Conservation (phyloP, 1,140 invertebrate genomes). For the Gonatopus flavifemur region DNA sequence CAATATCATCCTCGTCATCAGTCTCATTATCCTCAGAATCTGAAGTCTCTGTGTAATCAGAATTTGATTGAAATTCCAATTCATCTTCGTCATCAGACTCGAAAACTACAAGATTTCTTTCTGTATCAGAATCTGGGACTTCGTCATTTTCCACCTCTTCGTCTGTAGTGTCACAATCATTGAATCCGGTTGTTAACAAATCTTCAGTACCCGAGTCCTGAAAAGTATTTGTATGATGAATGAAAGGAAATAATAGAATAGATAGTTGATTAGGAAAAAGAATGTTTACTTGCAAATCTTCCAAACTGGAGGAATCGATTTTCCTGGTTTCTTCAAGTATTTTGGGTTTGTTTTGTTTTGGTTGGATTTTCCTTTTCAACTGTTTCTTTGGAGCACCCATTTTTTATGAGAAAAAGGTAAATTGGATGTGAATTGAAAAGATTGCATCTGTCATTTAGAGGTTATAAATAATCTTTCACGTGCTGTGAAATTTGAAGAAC, state of each 20-base stretch:
- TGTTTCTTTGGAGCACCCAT: no score
- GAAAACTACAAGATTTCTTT: constrained; percentile 48
- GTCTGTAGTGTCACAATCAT: constrained; percentile 59
- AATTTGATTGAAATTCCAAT: constrained; percentile 40
- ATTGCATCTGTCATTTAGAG: no score
- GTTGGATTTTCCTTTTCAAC: no score
- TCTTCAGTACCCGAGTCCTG: constrained; percentile 46
- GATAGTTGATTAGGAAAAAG: no score
- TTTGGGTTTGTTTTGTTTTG: no score
- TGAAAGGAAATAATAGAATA: no score
- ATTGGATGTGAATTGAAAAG: no score
- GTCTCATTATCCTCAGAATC: constrained; percentile 3
- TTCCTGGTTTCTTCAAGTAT: no score
- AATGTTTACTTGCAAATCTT: not conserved
- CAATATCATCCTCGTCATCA: not conserved
- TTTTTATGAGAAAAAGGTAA: no score
- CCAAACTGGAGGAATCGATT: not conserved
- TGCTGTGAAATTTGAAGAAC: no score
- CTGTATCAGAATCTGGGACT: constrained; percentile 56
- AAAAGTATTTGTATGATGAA: no score
- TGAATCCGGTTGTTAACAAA: constrained; percentile 38
- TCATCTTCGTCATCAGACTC: constrained; percentile 57
- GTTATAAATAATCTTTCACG: no score
- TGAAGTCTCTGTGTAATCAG: constrained; percentile 9
- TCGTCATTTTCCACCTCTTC: constrained; percentile 55